A percentile compares a stretch with the other conserved stretches of the same genome.
These are phyloP conservation scores for Linepithema humile DNA, from an alignment of 1,140 invertebrate genomes.

Conservation along the genomic window DNA sequence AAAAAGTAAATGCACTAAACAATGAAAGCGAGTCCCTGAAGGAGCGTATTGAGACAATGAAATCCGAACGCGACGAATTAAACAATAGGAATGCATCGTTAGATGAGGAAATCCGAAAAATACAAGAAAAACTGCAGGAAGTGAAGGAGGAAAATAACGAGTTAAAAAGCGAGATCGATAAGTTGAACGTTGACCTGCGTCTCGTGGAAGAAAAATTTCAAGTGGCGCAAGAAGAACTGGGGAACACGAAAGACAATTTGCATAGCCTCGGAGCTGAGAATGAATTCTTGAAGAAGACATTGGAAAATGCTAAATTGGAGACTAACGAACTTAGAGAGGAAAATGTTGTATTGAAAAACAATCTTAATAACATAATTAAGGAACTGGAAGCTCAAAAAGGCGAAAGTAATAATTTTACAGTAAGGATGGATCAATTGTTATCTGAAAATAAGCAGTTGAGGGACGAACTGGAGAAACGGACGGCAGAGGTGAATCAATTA, in stretches of 20 bases:
- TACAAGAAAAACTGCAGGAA: neutral
- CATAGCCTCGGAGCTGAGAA: constrained; percentile 42
- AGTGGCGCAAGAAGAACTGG: constrained; percentile 41
- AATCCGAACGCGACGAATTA: constrained; percentile 9
- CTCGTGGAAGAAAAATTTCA: constrained; percentile 43
- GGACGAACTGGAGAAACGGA: constrained; percentile 19
- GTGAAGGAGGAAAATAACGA: constrained; percentile 38
- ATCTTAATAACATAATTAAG: constrained; percentile 47
- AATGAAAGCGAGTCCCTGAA: neutral
- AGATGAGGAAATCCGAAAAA: neutral
- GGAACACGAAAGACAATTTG: constrained; percentile 27
- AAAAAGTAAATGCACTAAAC: neutral
- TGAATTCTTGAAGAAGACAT: constrained; percentile 34
- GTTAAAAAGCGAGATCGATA: constrained; percentile 40
- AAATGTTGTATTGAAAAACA: constrained; percentile 42
- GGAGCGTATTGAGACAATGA: neutral
- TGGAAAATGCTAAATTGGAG: constrained; percentile 45
- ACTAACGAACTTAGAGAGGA: constrained; percentile 45
- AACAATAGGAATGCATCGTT: neutral
- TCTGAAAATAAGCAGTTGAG: constrained; percentile 22
- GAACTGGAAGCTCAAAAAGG: constrained; percentile 23
- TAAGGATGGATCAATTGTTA: constrained; percentile 27
- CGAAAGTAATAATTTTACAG: constrained; percentile 33
- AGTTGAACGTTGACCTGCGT: constrained; percentile 28
- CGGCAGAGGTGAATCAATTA: constrained; percentile 20